Conservation (phyloP, 2,888 invertebrate species). For the Andrena bicolor region DNA sequence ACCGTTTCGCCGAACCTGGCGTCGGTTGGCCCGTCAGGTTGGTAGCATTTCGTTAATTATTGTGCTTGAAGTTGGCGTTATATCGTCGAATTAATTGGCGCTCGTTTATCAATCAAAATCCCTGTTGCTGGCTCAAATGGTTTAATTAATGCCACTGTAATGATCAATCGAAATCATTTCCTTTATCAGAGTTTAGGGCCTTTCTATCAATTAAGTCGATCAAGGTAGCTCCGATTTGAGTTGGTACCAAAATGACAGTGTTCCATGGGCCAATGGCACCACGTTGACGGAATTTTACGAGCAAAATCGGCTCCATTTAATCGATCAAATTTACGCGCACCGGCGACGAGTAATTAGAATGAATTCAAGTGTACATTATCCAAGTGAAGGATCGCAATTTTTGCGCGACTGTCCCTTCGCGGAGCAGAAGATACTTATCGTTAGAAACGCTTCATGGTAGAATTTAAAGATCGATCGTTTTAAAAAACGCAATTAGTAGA, state of each 20-base stretch:
- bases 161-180: too few species aligned
- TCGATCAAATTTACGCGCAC: not conserved
- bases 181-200: not conserved
- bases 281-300: not conserved
- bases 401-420: not conserved
- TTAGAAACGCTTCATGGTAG: not conserved
- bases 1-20: constrained; percentile 2
- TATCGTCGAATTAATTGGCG: not conserved
- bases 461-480: not conserved
- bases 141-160: not conserved
- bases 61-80: not conserved
- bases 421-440: not conserved
- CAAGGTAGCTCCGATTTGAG: not conserved
- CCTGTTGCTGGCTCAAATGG: not conserved
- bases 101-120: not conserved
- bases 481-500: not conserved
- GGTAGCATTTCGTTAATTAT: not conserved
- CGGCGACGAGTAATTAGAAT: not conserved
- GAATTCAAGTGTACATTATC: not conserved
- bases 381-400: not conserved
- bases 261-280: not conserved
- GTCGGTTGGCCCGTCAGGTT: not conserved
- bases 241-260: not conserved
- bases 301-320: not conserved
- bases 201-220: not conserved